A percentile compares a stretch with the other conserved stretches of the same genome.
These are phyloP conservation scores for Drosophila sechellia DNA, from an alignment of 1,140 invertebrate species.

Conservation along the genomic window DNA sequence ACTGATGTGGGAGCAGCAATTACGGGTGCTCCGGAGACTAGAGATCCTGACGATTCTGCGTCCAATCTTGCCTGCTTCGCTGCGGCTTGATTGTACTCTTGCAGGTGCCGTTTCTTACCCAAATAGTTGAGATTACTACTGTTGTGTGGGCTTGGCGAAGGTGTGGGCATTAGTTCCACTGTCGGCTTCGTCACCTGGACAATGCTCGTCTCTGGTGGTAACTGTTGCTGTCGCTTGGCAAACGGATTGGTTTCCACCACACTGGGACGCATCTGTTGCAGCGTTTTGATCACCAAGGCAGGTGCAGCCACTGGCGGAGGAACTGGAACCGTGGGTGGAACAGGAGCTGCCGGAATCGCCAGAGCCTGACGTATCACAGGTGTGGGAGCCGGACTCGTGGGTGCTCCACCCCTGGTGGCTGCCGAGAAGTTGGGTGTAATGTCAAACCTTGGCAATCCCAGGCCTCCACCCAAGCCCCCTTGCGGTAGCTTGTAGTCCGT, in stretches of 20 bases:
- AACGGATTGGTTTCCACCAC: constrained; percentile 51
- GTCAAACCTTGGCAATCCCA: constrained; percentile 85
- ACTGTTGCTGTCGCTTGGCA: constrained; percentile 36
- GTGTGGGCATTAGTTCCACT: constrained; percentile 29
- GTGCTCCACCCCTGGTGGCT: constrained; percentile 15
- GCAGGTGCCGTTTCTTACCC: constrained; percentile 71
- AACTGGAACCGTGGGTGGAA: constrained; percentile 8
- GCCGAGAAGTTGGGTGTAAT: constrained; percentile 87
- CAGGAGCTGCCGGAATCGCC: constrained; percentile 1
- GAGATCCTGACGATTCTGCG: constrained; percentile 18
- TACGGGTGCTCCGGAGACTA: neutral
- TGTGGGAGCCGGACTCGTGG: constrained; percentile 10
- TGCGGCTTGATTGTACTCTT: constrained; percentile 72
- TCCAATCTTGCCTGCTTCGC: constrained; percentile 58
- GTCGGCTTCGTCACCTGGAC: constrained; percentile 22
- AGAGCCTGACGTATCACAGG: constrained; percentile 52
- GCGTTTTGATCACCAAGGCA: constrained; percentile 43
- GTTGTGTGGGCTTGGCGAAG: constrained; percentile 43
- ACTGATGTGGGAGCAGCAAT: constrained; percentile 15
- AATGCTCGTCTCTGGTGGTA: constrained; percentile 59
- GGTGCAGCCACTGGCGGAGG: constrained; percentile 26
- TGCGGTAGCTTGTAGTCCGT: constrained; percentile 30
- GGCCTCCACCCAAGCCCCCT: constrained; percentile 9
- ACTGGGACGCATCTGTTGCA: constrained; percentile 56
- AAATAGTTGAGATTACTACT: constrained; percentile 75